phyloP scores from a whole-genome alignment of 2,113 vertebrate species.

The Macrotis lagotis region DNA sequence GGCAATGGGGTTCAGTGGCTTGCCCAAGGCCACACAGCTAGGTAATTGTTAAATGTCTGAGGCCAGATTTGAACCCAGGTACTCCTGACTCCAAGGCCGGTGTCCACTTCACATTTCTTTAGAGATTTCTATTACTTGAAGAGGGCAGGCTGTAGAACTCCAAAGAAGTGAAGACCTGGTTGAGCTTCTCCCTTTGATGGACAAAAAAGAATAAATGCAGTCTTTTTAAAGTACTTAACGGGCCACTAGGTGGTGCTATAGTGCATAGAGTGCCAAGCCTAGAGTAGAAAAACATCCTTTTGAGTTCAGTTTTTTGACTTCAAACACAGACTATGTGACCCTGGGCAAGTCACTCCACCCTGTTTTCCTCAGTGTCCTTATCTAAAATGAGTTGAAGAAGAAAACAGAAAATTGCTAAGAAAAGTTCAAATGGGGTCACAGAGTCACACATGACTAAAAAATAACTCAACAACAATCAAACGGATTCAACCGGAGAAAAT shows the following conservation, averaged over 20 bases:
- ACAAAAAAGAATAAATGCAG: neutral
- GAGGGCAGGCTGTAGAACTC: neutral
- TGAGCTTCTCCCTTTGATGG: constrained; percentile 56
- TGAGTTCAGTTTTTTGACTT: neutral
- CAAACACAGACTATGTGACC: neutral
- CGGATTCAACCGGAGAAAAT: neutral
- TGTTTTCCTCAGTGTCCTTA: neutral
- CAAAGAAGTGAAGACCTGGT: neutral
- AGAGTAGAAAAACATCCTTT: neutral
- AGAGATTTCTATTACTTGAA: neutral
- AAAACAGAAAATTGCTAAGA: neutral
- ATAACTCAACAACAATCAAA: neutral
- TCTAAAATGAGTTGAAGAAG: neutral
- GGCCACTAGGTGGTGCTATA: neutral
- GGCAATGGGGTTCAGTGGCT: too few relatives aligned
- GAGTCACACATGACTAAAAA: too few relatives aligned
- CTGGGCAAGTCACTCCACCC: neutral
- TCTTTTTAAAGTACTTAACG: neutral
- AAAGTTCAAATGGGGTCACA: neutral
- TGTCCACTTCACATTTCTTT: neutral
- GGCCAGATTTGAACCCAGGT: too few relatives aligned
- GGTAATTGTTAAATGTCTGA: too few relatives aligned
- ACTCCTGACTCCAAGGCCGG: too few relatives aligned
- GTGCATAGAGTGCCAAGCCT: neutral
- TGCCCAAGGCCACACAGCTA: too few relatives aligned